Conservation (phyloP, 2,113 vertebrate species). For the Rhabdomys dilectus region DNA sequence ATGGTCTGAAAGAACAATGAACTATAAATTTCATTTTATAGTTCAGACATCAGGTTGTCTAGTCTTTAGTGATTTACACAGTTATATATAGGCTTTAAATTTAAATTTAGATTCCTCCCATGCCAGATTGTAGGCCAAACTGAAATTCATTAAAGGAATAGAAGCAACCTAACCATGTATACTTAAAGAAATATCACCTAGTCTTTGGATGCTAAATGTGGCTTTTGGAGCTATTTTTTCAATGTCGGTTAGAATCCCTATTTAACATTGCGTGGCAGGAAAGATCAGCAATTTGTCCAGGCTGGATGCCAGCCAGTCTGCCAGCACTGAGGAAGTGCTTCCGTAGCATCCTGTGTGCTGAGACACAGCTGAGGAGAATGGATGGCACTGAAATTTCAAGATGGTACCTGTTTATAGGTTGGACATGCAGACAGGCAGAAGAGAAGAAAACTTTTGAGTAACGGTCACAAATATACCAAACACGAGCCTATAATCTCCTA, state of each 20-base stretch:
- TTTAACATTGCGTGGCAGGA: constrained; percentile 56
- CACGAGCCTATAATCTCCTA: not conserved
- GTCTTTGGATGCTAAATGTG: constrained; percentile 36
- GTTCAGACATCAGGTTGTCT: not conserved
- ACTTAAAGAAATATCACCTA: constrained; percentile 47
- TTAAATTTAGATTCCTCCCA: not conserved
- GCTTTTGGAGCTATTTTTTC: constrained; percentile 49
- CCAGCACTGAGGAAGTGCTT: constrained; percentile 15
- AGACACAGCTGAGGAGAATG: constrained; percentile 52
- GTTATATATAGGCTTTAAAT: not conserved
- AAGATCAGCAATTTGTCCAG: constrained; percentile 58
- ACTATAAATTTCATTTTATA: not conserved
- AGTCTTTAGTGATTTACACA: constrained; percentile 36
- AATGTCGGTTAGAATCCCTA: not conserved
- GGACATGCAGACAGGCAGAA: not conserved
- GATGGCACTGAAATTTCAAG: not conserved
- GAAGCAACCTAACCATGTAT: not conserved
- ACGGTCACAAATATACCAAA: not conserved
- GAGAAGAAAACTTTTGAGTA: constrained; percentile 28
- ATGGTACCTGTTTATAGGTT: constrained; percentile 37
- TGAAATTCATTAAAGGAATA: constrained; percentile 31
- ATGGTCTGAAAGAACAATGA: not conserved
- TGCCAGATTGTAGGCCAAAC: not conserved
- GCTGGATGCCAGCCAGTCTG: constrained; percentile 54
- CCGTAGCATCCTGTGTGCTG: constrained; percentile 13